A percentile compares a stretch with the other conserved stretches of the same genome.
phyloP scores from a whole-genome alignment of 2,888 invertebrate species.

The Artemia sinica region DNA sequence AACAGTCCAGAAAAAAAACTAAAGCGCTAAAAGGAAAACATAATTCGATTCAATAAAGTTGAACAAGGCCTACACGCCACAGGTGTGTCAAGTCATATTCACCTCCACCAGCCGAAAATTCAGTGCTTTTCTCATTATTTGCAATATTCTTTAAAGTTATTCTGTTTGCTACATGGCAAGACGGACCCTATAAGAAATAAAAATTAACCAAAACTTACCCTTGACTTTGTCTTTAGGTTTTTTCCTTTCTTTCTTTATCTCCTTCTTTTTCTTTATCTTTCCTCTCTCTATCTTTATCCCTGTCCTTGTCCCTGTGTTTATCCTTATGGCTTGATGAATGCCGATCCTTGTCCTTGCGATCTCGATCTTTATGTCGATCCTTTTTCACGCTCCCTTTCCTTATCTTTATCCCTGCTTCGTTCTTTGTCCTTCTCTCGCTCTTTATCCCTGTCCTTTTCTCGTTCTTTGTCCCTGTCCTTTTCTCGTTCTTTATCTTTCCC shows the following conservation, averaged over 20 bases:
- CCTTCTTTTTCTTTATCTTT: conserved; percentile 37
- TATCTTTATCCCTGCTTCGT: conserved; percentile 38
- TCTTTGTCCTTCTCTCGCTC: conserved; percentile 29
- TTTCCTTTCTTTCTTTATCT: conserved; percentile 28
- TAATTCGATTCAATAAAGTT: too few species aligned
- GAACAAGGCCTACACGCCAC: too few species aligned
- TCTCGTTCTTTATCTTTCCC: conserved; percentile 31
- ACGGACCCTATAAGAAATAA: conserved; percentile 55
- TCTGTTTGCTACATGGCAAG: not conserved
- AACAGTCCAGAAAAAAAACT: too few species aligned
- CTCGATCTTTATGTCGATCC: conserved; percentile 30
- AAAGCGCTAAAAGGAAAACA: too few species aligned
- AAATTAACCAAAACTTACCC: conserved; percentile 39
- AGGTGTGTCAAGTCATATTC: too few species aligned
- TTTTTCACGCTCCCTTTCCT: conserved; percentile 35
- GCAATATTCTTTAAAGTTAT: too few species aligned
- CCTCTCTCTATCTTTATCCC: conserved; percentile 30
- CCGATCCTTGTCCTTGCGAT: conserved; percentile 31
- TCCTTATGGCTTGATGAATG: conserved; percentile 35
- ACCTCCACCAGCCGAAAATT: too few species aligned
- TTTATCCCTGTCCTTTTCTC: conserved; percentile 21
- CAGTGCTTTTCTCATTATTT: too few species aligned
- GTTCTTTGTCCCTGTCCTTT: conserved; percentile 31
- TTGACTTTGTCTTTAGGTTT: conserved; percentile 33
- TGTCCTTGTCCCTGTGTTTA: conserved; percentile 32